Conservation (phyloP, 2,888 invertebrate species). For the Protonemura montana region DNA sequence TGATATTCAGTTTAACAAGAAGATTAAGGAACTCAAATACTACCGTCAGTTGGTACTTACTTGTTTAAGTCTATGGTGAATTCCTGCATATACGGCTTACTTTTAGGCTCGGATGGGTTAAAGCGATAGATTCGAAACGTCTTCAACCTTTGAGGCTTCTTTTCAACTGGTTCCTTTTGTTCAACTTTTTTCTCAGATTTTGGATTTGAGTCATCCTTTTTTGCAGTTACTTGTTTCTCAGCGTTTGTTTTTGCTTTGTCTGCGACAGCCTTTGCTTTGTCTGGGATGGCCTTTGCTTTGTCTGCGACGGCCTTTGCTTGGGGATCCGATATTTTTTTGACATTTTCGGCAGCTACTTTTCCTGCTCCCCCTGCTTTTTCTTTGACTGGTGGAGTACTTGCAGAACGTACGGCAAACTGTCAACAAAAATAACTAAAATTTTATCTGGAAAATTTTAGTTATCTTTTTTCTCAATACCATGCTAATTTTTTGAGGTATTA, state of each 20-base stretch:
- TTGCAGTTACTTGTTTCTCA: too few relatives aligned
- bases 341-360: not conserved
- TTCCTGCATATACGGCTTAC: conserved; percentile 64
- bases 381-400: not conserved
- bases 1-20: too few relatives aligned
- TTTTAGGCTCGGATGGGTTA: conserved; percentile 62
- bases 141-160: conserved; percentile 65
- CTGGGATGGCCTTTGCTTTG: too few relatives aligned
- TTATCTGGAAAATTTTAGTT: too few relatives aligned
- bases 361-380: not conserved
- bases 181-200: not conserved
- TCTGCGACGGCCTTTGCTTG: too few relatives aligned
- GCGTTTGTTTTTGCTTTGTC: too few relatives aligned
- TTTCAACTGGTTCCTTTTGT: not conserved
- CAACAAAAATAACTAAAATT: too few relatives aligned
- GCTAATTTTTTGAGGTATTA: too few relatives aligned
- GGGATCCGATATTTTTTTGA: not conserved
- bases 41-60: conserved; percentile 44
- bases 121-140: conserved; percentile 74
- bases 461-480: too few relatives aligned
- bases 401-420: not conserved
- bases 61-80: conserved; percentile 71
- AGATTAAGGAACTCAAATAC: too few relatives aligned
- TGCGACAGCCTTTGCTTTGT: too few relatives aligned
- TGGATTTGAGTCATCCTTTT: not conserved